These are phyloP conservation scores for Tarsius wallacei DNA, from an alignment of 2,797 vertebrate species.

Conservation along the genomic window DNA sequence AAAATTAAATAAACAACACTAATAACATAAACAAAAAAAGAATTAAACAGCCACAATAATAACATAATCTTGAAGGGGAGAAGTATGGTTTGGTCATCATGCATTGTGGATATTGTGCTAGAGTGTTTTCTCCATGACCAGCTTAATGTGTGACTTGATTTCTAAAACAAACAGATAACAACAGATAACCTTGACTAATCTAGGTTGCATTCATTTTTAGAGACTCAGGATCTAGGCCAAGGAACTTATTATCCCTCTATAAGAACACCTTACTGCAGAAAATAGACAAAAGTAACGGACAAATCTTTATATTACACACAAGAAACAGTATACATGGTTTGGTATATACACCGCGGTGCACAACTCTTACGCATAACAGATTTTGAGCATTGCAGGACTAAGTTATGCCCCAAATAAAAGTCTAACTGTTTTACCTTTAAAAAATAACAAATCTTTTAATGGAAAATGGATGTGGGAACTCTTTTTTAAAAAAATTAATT, in stretches of 20 bases:
- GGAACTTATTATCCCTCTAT: background rate
- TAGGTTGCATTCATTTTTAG: background rate
- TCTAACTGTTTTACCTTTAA: conserved; percentile 17
- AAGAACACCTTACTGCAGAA: background rate
- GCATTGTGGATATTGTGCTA: background rate
- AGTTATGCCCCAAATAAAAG: background rate
- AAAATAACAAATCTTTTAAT: conserved; percentile 9
- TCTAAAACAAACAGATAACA: background rate
- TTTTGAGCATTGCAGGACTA: background rate
- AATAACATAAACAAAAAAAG: too few relatives aligned
- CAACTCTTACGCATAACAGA: background rate
- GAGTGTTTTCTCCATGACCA: background rate
- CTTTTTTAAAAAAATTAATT: background rate
- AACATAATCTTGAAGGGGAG: background rate
- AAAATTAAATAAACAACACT: too few relatives aligned
- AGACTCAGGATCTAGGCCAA: background rate
- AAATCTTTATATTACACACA: background rate
- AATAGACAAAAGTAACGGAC: background rate
- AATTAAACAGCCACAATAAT: background rate
- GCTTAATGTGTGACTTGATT: background rate
- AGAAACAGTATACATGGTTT: background rate
- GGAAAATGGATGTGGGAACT: background rate
- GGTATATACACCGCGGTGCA: background rate
- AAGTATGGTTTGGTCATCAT: background rate
- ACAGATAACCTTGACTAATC: background rate